phyloP scores from a whole-genome alignment of 2,888 invertebrate species.

The Drosophila pegasa region DNA sequence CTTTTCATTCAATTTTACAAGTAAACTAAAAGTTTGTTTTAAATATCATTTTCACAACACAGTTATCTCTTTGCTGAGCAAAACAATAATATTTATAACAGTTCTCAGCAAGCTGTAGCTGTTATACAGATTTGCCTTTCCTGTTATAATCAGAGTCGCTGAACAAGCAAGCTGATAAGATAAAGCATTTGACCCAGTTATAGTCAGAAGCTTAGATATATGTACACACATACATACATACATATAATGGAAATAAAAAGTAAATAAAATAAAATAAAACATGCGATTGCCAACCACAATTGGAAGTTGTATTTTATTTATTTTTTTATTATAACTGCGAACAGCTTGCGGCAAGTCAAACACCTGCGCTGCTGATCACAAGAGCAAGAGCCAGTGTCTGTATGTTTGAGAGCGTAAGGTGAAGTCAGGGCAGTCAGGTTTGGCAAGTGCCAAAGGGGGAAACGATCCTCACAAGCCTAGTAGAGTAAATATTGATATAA shows the following conservation, averaged over 20 bases:
- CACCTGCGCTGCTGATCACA: constrained; percentile 54
- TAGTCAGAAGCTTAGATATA: constrained; percentile 4
- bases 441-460: constrained; percentile 52
- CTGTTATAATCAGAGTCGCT: constrained; percentile 21
- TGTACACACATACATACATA: not conserved
- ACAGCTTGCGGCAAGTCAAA: constrained; percentile 64
- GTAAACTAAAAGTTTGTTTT: not conserved
- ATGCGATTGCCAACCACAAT: constrained; percentile 48
- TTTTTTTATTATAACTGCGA: constrained; percentile 31
- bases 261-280: constrained; percentile 19
- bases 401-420: constrained; percentile 10
- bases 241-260: constrained; percentile 5
- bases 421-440: constrained; percentile 35
- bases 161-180: constrained; percentile 57
- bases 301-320: constrained; percentile 33
- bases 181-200: constrained; percentile 59
- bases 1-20: too few relatives aligned
- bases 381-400: not conserved
- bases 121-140: not conserved
- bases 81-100: not conserved
- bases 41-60: not conserved
- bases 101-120: not conserved
- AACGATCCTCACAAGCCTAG: not conserved
- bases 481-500: not conserved
- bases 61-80: not conserved